phyloP scores from a whole-genome alignment of 1,140 invertebrate genomes.

The Euschistus heros region DNA sequence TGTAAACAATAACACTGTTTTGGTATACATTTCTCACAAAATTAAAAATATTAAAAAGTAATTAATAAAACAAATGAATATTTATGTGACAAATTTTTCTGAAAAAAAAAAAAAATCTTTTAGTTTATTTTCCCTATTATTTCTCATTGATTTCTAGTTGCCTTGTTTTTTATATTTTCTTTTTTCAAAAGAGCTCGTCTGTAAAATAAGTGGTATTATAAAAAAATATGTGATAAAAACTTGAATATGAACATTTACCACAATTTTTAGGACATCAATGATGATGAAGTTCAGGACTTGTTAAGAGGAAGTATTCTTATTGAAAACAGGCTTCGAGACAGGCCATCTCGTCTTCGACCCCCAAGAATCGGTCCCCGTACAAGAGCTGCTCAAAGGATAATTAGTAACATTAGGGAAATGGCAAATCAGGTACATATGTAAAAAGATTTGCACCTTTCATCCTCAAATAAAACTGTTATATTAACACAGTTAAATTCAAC shows the following conservation, averaged over 20 bases:
- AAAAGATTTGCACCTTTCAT: background rate
- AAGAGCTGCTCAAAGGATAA: conserved; percentile 18
- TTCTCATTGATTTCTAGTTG: no score
- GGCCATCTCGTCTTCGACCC: background rate
- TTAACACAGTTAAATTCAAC: conserved; percentile 2
- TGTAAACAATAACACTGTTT: no score
- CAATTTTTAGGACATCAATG: conserved; percentile 35
- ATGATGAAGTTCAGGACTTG: conserved; percentile 35
- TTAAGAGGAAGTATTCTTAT: conserved; percentile 35
- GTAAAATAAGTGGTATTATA: no score
- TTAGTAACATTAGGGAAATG: conserved; percentile 12
- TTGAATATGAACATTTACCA: background rate
- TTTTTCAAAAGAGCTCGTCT: no score
- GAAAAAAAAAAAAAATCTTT: no score
- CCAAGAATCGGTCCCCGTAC: conserved; percentile 10
- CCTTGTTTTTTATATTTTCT: no score
- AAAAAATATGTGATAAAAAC: no score
- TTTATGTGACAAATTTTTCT: no score
- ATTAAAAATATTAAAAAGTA: no score
- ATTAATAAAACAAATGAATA: no score
- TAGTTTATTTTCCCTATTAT: no score
- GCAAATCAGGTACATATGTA: conserved; percentile 2
- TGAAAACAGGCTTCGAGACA: conserved; percentile 15
- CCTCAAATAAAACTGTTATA: background rate
- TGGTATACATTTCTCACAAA: no score